These are phyloP conservation scores for Rousettus madagascariensis DNA, from an alignment of 2,797 vertebrate genomes.

Conservation along the genomic window DNA sequence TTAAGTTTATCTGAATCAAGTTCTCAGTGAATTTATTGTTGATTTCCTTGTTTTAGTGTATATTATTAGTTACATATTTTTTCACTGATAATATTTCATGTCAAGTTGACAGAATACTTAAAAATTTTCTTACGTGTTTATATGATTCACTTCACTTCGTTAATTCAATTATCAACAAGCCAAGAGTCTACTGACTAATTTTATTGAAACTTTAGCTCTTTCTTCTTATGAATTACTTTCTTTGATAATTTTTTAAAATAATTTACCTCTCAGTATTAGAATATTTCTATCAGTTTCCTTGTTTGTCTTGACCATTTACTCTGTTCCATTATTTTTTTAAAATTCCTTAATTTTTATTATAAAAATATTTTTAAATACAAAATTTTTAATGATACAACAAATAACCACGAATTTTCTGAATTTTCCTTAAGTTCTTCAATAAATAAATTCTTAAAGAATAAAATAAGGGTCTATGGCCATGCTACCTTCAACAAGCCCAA, in stretches of 20 bases:
- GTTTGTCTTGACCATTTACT: not conserved
- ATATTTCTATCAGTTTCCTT: constrained; percentile 29
- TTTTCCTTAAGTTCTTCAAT: constrained; percentile 27
- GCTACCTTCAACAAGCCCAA: too few species aligned
- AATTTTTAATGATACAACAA: not conserved
- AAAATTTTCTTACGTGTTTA: constrained; percentile 17
- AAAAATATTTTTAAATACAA: not conserved
- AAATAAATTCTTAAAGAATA: constrained; percentile 11
- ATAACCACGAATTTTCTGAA: not conserved
- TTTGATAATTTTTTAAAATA: constrained; percentile 16
- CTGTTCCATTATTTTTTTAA: constrained; percentile 21
- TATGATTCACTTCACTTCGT: constrained; percentile 23
- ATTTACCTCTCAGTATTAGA: constrained; percentile 35
- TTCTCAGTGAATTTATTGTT: not conserved
- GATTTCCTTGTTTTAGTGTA: not conserved
- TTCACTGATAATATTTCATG: not conserved
- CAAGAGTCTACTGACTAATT: not conserved
- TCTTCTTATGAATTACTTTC: constrained; percentile 26
- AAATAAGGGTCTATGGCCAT: not conserved
- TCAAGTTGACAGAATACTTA: not conserved
- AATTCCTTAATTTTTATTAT: constrained; percentile 14
- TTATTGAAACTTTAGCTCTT: not conserved
- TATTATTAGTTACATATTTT: not conserved
- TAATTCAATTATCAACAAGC: not conserved
- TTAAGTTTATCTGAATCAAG: constrained; percentile 4